Base-by-base conservation (phyloP, 2,888 invertebrate species). In the Drosophila multiciliata region DNA sequence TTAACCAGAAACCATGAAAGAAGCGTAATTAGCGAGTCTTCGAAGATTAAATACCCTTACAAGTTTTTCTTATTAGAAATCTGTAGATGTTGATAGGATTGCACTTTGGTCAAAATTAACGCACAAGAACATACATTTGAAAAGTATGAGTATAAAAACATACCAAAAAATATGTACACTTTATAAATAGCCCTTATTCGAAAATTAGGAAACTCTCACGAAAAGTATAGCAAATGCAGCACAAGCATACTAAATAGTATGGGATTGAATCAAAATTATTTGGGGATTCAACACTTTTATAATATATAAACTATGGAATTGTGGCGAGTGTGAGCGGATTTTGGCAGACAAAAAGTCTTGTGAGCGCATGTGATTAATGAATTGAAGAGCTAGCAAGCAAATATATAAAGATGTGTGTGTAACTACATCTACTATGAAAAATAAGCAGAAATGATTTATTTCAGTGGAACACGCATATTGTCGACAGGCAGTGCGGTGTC, bases 221-320 rank as follows among this genome's bases (percentile, higher is more conserved):
- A 26, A 35, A 45, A 45, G 35, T 35, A 48, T 26, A 38, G 32
- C 32, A 35, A 23, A 12, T 40, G 29, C 29, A 38, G n/a, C 53
- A 67, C 12, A 73, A 33, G 17, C 61, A 66, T 38, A 48, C 26
- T 12, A 36, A 38, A 50, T 45, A 57, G 23, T 15, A 23, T 45
- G 60, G 42, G 57, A 61, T 78, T 60, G 40, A 36, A 26, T 26
- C 45, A 36, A 26, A 48, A 58, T 63, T 69, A 75, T 76, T 78
- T 69, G 66, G 15, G 66, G 20, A 57, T 61, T 50, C 49, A 35
- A 32, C 7, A 52, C 40, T 61, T 76, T 66, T 66, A 72, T 68
- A 66, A 86, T 78, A 88, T 75, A 84, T 84, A 75, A 78, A 78
- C 78, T 70, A 67, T 65, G 55, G 53, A 63, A 76, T 63, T 76